Conservation (phyloP, 2,888 invertebrate species). For the Pandemis corylana region DNA sequence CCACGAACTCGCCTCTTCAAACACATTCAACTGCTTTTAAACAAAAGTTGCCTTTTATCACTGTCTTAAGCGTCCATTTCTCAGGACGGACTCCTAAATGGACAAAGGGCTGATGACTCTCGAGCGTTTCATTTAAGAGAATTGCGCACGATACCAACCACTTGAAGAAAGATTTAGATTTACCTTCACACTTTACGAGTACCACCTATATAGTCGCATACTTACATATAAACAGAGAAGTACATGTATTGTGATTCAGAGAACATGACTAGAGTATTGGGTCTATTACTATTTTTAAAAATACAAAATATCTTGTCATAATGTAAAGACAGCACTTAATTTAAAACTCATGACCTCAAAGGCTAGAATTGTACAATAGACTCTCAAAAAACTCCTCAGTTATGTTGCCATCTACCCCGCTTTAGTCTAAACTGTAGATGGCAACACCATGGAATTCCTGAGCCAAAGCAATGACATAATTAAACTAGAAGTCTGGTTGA, state of each 20-base stretch:
- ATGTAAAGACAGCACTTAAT: no score
- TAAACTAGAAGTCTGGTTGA: not conserved
- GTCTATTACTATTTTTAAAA: no score
- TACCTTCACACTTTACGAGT: conserved; percentile 37
- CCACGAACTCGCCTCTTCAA: conserved; percentile 57
- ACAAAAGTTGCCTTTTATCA: conserved; percentile 75
- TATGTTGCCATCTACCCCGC: conserved; percentile 33
- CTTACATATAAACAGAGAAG: not conserved
- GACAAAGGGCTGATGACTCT: conserved; percentile 61
- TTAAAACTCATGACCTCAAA: no score
- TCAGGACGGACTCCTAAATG: conserved; percentile 59
- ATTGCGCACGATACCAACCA: conserved; percentile 2
- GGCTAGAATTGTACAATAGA: no score
- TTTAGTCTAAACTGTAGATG: conserved; percentile 50
- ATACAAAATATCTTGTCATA: no score
- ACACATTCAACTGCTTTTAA: conserved; percentile 69
- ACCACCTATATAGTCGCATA: not conserved
- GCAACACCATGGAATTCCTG: conserved; percentile 44
- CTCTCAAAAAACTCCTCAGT: no score
- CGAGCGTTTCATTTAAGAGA: conserved; percentile 51
- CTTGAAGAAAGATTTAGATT: conserved; percentile 42
- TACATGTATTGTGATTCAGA: no score
- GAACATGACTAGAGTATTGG: no score
- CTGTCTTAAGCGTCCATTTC: conserved; percentile 66
- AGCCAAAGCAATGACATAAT: conserved; percentile 22